A percentile compares a stretch with the other conserved stretches of the same genome.
Conservation (phyloP, 2,888 invertebrate genomes). For the Lingula anatina region DNA sequence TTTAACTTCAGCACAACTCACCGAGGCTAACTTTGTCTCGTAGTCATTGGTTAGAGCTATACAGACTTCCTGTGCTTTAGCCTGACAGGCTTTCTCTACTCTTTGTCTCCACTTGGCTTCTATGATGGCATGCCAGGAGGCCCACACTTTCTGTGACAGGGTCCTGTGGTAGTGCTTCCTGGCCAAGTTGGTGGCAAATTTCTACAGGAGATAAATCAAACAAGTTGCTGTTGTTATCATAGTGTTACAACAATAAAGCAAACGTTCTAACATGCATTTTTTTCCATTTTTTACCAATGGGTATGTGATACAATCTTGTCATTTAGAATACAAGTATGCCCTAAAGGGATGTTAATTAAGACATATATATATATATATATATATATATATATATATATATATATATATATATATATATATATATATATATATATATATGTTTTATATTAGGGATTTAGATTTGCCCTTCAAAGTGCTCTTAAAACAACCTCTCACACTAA, state of each 20-base stretch:
- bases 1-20: conserved; percentile 23
- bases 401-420: too few species aligned
- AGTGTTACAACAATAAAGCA: too few species aligned
- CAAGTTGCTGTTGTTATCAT: background rate
- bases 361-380: too few species aligned
- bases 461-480: too few species aligned
- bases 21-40: conserved; percentile 33
- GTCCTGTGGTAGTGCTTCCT: conserved; percentile 27
- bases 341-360: too few species aligned
- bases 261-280: too few species aligned
- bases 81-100: conserved; percentile 48
- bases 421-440: too few species aligned
- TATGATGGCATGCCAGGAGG: conserved; percentile 41
- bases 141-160: conserved; percentile 31
- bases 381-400: too few species aligned
- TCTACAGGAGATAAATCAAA: conserved; percentile 19
- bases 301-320: too few species aligned
- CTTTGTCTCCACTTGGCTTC: conserved; percentile 37
- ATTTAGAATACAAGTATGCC: too few species aligned
- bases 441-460: too few species aligned
- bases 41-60: conserved; percentile 43
- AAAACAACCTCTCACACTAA: background rate
- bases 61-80: conserved; percentile 48
- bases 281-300: too few species aligned
- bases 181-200: conserved; percentile 40